phyloP scores from a whole-genome alignment of 2,113 vertebrate species.

The Camelus dromedarius region DNA sequence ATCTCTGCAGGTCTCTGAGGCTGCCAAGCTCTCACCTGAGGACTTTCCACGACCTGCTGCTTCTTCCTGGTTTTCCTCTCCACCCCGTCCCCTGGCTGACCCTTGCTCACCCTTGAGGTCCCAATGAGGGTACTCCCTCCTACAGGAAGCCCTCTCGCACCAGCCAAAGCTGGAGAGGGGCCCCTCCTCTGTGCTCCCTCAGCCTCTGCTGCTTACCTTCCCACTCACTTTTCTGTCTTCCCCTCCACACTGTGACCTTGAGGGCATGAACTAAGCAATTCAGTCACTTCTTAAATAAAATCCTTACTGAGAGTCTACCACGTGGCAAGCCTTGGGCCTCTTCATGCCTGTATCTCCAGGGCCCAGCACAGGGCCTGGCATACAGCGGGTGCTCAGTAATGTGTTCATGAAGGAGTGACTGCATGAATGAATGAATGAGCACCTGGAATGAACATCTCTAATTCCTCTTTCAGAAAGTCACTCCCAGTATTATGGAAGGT shows the following conservation, averaged over 20 bases:
- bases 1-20: not conserved
- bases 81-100: not conserved
- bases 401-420: not conserved
- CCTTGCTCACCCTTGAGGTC: not conserved
- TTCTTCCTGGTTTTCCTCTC: not conserved
- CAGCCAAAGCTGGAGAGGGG: not conserved
- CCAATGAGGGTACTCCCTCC: not conserved
- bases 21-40: not conserved
- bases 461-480: not conserved
- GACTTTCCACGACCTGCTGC: not conserved
- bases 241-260: not conserved
- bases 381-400: rapidly evolving
- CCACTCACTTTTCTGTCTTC: not conserved
- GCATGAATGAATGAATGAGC: not conserved
- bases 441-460: not conserved
- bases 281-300: not conserved
- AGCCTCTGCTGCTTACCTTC: not conserved
- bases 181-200: not conserved
- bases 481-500: not conserved
- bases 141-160: not conserved
- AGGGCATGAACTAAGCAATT: not conserved
- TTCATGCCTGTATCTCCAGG: not conserved
- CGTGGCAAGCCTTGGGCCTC: not conserved
- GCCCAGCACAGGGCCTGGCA: not conserved
- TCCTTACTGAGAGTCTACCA: not conserved